Evolutionary conservation across 2,113 vertebrate species (phyloP).

Genomic region (Mustela nigripes): DNA sequence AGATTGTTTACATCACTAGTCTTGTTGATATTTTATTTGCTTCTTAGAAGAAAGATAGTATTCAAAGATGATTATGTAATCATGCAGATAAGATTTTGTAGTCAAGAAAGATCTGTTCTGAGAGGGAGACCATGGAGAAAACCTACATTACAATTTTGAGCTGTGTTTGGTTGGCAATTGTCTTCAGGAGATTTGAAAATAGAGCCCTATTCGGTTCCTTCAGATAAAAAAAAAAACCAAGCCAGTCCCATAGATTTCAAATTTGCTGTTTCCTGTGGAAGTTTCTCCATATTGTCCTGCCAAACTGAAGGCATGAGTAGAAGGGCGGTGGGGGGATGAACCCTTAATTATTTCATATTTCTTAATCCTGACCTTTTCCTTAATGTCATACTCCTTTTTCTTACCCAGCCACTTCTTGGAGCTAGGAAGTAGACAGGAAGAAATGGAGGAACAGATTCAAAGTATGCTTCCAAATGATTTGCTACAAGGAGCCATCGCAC

Average conservation of each 20-base stretch:
- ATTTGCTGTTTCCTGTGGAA: slow-evolving; percentile 64
- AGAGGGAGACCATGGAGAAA: not conserved
- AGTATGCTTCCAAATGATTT: not conserved
- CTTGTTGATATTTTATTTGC: slow-evolving; percentile 85
- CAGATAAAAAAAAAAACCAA: slow-evolving; percentile 24
- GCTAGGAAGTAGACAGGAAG: not conserved
- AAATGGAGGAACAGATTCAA: not conserved
- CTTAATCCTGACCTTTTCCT: slow-evolving; percentile 27
- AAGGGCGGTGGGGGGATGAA: not conserved
- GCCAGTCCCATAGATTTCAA: slow-evolving; percentile 44
- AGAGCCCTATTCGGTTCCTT: not conserved
- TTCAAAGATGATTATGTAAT: slow-evolving; percentile 88
- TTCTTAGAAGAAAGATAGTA: slow-evolving; percentile 85
- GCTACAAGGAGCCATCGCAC: not conserved
- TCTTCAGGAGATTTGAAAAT: slow-evolving; percentile 51
- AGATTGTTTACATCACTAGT: slow-evolving; percentile 80
- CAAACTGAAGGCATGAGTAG: not conserved
- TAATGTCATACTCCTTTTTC: not conserved
- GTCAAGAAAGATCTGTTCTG: slow-evolving; percentile 79
- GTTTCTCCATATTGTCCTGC: slow-evolving; percentile 60
- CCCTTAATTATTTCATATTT: not conserved
- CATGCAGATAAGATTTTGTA: slow-evolving; percentile 85
- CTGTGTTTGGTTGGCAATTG: slow-evolving; percentile 57
- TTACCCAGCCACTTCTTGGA: not conserved
- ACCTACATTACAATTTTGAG: not conserved